These are phyloP conservation scores for Apeltes quadracus DNA, from an alignment of 2,113 vertebrate genomes.

Conservation along the genomic window DNA sequence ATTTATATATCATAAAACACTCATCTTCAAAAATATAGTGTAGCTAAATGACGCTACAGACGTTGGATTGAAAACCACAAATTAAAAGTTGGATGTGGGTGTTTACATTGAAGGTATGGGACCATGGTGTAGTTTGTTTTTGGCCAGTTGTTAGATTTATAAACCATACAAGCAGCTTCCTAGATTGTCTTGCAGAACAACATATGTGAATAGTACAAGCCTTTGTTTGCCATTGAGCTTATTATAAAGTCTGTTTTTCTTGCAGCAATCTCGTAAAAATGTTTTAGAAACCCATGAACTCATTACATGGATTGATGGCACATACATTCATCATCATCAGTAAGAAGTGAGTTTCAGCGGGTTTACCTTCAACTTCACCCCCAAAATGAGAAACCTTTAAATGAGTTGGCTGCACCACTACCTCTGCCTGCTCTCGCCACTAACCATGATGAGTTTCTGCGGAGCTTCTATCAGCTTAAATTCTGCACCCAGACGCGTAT, in stretches of 20 bases:
- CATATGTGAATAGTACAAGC: neutral
- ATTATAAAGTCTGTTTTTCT: neutral
- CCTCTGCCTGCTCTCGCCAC: neutral
- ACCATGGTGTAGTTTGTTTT: too few relatives aligned
- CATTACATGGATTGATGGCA: neutral
- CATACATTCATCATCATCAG: neutral
- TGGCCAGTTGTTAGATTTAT: too few relatives aligned
- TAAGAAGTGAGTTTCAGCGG: neutral
- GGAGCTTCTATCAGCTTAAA: neutral
- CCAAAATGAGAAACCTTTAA: neutral
- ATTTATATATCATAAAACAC: neutral
- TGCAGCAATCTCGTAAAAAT: neutral
- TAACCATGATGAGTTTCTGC: neutral
- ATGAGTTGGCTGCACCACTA: neutral
- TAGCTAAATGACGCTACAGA: too few relatives aligned
- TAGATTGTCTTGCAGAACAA: too few relatives aligned
- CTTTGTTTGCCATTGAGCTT: neutral
- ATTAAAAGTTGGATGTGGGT: too few relatives aligned
- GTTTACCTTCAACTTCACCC: slow-evolving; percentile 11
- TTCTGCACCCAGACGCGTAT: neutral
- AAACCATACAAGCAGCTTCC: too few relatives aligned
- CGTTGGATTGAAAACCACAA: too few relatives aligned
- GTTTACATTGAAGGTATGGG: too few relatives aligned
- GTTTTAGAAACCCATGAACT: neutral
- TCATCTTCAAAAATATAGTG: too few relatives aligned